Evolutionary conservation across 2,888 invertebrate genomes (phyloP).

Genomic region (Danaus chrysippus): DNA sequence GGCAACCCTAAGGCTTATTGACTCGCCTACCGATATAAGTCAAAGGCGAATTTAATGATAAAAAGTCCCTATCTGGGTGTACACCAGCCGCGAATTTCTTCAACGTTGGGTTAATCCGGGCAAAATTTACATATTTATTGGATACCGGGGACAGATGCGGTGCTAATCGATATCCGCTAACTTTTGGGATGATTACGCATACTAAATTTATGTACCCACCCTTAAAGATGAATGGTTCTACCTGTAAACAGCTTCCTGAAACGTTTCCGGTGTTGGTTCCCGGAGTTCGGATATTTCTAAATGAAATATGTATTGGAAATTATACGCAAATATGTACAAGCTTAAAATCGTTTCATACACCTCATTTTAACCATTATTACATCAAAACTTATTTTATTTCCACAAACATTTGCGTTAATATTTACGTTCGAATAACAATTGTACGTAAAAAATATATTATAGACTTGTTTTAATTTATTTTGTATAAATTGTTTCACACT

Average conservation of each 20-base stretch:
- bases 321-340: too few species aligned
- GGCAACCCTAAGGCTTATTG: slow-evolving; percentile 14
- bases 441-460: too few species aligned
- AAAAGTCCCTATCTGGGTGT: slow-evolving; percentile 30
- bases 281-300: background rate
- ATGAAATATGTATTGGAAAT: too few species aligned
- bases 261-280: background rate
- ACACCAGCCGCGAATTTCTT: slow-evolving; percentile 39
- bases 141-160: slow-evolving; percentile 53
- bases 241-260: slow-evolving; percentile 6
- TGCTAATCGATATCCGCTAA: slow-evolving; percentile 54
- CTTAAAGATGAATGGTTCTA: background rate
- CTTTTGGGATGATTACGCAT: slow-evolving; percentile 27
- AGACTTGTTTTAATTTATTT: too few species aligned
- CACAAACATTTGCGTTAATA: too few species aligned
- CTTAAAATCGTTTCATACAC: too few species aligned
- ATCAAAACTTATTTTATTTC: too few species aligned
- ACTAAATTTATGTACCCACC: slow-evolving; percentile 20
- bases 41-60: slow-evolving; percentile 33
- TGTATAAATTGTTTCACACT: too few species aligned
- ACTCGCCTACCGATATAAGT: slow-evolving; percentile 17
- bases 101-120: slow-evolving; percentile 43
- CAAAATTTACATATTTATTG: slow-evolving; percentile 70
- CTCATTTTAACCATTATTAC: too few species aligned
- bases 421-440: too few species aligned